Conservation (phyloP, 1,140 invertebrate species). For the Mya arenaria region DNA sequence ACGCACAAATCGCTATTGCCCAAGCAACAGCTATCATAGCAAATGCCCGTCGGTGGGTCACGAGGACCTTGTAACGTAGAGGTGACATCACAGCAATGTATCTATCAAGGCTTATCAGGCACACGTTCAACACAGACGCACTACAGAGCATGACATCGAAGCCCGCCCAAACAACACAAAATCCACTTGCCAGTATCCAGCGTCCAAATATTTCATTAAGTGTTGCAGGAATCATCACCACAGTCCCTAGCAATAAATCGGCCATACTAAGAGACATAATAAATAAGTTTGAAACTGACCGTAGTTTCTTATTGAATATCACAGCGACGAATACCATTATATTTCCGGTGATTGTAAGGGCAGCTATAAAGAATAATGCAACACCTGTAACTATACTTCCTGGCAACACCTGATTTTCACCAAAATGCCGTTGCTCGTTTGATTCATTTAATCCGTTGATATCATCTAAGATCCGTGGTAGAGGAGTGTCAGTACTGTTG, state of each 20-base stretch:
- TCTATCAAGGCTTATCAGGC: constrained; percentile 97
- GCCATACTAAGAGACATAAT: constrained; percentile 97
- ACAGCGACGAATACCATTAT: constrained; percentile 93
- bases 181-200: constrained; percentile 96
- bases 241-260: constrained; percentile 92
- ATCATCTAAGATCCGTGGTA: too few relatives aligned
- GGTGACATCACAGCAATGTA: constrained; percentile 99
- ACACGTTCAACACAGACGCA: constrained; percentile 98
- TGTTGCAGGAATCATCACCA: constrained; percentile 88
- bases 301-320: constrained; percentile 91
- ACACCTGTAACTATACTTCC: constrained; percentile 54
- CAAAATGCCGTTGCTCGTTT: too few relatives aligned
- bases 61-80: constrained; percentile 97
- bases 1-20: constrained; percentile 96
- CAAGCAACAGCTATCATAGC: constrained; percentile 97
- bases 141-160: constrained; percentile 99
- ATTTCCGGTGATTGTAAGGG: constrained; percentile 85
- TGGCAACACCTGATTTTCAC: too few relatives aligned
- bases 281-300: constrained; percentile 97
- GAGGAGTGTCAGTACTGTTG: too few relatives aligned
- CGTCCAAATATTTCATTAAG: constrained; percentile 84
- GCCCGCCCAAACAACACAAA: constrained; percentile 99
- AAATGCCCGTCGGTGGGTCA: constrained; percentile 89
- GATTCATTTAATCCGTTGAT: too few relatives aligned
- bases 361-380: constrained; percentile 61